Evolutionary conservation across 2,888 invertebrate genomes (phyloP).

Genomic region (Chloroclystis v-ata): DNA sequence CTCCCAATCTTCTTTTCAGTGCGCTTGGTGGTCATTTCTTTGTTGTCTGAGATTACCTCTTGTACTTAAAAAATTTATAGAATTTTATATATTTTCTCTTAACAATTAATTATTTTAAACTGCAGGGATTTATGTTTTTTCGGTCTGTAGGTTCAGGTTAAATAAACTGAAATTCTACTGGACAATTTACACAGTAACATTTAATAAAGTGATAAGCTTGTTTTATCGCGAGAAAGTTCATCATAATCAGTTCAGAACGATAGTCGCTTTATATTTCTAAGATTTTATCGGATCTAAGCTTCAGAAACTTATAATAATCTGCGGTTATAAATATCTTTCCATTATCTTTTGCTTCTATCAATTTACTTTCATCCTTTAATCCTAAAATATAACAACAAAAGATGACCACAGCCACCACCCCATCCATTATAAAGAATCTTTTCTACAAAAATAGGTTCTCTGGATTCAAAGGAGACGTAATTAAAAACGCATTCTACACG

Average conservation of each 20-base stretch:
- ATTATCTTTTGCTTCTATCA: neutral
- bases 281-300: too few species aligned
- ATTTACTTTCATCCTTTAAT: neutral
- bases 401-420: neutral
- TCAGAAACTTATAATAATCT: too few species aligned
- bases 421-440: constrained; percentile 6
- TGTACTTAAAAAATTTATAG: too few species aligned
- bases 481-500: constrained; percentile 17
- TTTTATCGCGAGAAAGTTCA: too few species aligned
- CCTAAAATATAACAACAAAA: neutral
- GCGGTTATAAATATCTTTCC: neutral
- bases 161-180: too few species aligned
- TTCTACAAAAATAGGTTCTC: constrained; percentile 7
- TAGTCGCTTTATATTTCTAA: too few species aligned
- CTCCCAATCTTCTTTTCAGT: too few species aligned
- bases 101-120: neutral
- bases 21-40: too few species aligned
- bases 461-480: constrained; percentile 8
- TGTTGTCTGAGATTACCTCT: too few species aligned
- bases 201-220: too few species aligned
- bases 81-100: too few species aligned
- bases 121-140: neutral
- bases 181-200: too few species aligned
- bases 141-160: neutral
- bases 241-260: neutral